Base-by-base conservation (phyloP, 2,113 vertebrate genomes). In the Heloderma charlesbogerti region DNA sequence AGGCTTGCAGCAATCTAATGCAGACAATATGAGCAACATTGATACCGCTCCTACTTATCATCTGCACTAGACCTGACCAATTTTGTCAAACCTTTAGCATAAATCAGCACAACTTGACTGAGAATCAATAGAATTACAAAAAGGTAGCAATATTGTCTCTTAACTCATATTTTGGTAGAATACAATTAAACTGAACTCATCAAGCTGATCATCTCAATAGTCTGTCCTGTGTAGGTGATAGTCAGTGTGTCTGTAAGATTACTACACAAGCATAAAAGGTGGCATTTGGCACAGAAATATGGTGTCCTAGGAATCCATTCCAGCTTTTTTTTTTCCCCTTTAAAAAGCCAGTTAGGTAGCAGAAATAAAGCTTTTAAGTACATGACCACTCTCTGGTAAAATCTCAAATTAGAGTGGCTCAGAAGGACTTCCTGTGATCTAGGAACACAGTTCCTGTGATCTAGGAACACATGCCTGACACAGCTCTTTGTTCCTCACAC, bases 81-180 rank as follows among this genome's bases (percentile, higher is more conserved):
- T 84, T 66, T 15, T 48, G 15, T 20, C n/a, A 29, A 57, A 20
- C 40, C 22, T 0, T 0, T 27, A 72, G 37, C 79, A 4, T 79
- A 93, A 89, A 87, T 71, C 2, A 83, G 91, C 86, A 57, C 85
- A 94, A 90, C 90, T 74, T 45, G 88, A 6, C 37, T 82, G 71
- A 78, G 83, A 88, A 88, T 29, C 4, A 22, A 3, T 85, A 92
- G 72, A 87, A 57, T 34, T 67, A 40, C 2, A 69, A 86, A 66
- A 37, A n/a, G 20, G 13, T 15, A 18, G 15, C 34, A 20, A 40
- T 54, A 51, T 54, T 74, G 16, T 80, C 43, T 78, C 51, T 71
- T 34, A 57, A 57, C 43, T 79, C 83, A 86, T 31, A 78, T 40
- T 79, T 34, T 79, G 48, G 45, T 69, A 80, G n/a, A 67, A 69